Evolutionary conservation across 2,888 invertebrate genomes (phyloP), one percentile per base, ranked within the genome.

Genomic region (Cryptops parisi): DNA sequence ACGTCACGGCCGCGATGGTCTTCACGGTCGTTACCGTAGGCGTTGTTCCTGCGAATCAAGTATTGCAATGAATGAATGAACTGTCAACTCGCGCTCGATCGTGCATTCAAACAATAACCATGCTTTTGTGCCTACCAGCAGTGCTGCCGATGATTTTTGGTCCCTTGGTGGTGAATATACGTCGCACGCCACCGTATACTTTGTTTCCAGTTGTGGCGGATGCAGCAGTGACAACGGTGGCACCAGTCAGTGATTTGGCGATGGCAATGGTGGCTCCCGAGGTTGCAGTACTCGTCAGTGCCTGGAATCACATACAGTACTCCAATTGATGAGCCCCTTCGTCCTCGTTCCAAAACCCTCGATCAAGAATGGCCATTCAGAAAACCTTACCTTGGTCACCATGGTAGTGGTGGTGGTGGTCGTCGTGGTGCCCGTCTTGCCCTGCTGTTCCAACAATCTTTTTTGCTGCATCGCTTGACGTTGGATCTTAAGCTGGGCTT

Each of bases 401-500:
- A 52, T 1, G 57, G 58, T 15, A 55, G 27, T 51, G 41, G 53
- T 22, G 43, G 53, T 6, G 40, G 24, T 56, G 26, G 56, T 45
- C 44, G 51, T 47, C 3, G 54, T 53, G 25, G 51, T 61, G 45
- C 65, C 80, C 49, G 60, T 58, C 23, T 62, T 55, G 4, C 54
- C 53, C 23, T 54, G 54, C 40, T 58, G 55, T 46, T 65, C 64
- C 22, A 58, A 52, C 19, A 67, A 56, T 15, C 87, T 75, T 68
- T 89, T 90, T 64, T 90, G 90, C 64, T 89, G 87, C 70, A 88
- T 86, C 0, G 86, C 88, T 22, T 86, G 84, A 57, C 91, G 72
- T 66, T 93, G 93, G 62, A 88, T 76, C 54, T 87, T 80, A 58
- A 93, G 70, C 65, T 91, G 88, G 59, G 87, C 86, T 64, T 93